A percentile compares a stretch with the other conserved stretches of the same genome.
phyloP scores from a whole-genome alignment of 2,113 vertebrate genomes.

The Polyodon spathula region DNA sequence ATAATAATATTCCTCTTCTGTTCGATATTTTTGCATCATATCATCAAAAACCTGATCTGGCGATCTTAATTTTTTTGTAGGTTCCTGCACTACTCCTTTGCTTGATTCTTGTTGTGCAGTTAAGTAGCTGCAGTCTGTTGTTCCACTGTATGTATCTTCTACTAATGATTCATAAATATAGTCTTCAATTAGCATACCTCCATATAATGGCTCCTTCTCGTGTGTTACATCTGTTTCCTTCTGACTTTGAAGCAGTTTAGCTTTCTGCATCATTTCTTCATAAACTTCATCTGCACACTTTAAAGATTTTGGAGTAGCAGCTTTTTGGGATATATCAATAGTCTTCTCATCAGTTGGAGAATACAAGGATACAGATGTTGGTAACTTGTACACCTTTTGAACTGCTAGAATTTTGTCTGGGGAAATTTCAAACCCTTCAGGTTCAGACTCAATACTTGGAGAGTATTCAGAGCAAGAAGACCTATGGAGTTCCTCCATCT shows the following conservation, averaged over 20 bases:
- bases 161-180: constrained; percentile 94
- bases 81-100: constrained; percentile 48
- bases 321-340: constrained; percentile 38
- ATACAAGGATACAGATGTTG: constrained; percentile 75
- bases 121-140: constrained; percentile 43
- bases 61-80: constrained; percentile 60
- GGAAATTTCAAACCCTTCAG: constrained; percentile 85
- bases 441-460: constrained; percentile 81
- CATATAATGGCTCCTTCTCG: constrained; percentile 90
- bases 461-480: constrained; percentile 84
- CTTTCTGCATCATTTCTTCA: constrained; percentile 84
- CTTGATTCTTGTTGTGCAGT: constrained; percentile 47
- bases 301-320: constrained; percentile 49
- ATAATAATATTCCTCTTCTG: constrained; percentile 67
- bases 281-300: constrained; percentile 88
- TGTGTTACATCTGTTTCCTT: constrained; percentile 71
- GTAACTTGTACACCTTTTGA: constrained; percentile 78
- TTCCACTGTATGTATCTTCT: constrained; percentile 66
- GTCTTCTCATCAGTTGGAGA: constrained; percentile 63
- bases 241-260: constrained; percentile 61
- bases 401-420: constrained; percentile 86
- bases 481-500: constrained; percentile 68
- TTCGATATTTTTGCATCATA: constrained; percentile 67
- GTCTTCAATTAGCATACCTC: constrained; percentile 93
- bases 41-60: constrained; percentile 78